phyloP scores from a whole-genome alignment of 23 tunicate genomes.

The Phallusia fumigata region DNA sequence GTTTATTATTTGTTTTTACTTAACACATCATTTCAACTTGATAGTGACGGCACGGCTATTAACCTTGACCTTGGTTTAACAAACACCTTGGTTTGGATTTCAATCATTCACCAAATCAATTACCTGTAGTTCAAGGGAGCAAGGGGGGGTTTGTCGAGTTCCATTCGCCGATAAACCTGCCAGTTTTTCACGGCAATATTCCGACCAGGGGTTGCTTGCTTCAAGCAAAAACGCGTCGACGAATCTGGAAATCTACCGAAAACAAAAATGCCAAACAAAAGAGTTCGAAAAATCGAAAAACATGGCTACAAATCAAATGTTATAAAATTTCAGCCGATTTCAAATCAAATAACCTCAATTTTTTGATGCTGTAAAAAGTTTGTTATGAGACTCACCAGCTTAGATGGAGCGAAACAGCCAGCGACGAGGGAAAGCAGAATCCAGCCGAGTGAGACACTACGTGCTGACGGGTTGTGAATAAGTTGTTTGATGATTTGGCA shows the following conservation, averaged over 20 bases:
- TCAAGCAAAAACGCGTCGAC: constrained; percentile 30
- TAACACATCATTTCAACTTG: no score
- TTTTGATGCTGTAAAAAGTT: no score
- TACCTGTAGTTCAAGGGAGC: constrained; percentile 86
- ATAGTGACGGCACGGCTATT: no score
- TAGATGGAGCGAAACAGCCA: constrained; percentile 74
- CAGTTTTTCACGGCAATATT: constrained; percentile 54
- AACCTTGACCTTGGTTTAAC: no score
- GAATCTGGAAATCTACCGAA: constrained; percentile 29
- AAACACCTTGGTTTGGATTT: no score
- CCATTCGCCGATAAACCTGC: constrained; percentile 43
- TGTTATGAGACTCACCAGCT: constrained; percentile 29
- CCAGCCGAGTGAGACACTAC: constrained; percentile 85
- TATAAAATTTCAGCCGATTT: no score
- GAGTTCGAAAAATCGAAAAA: no score
- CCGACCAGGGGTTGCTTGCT: constrained; percentile 34
- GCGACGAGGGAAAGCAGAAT: constrained; percentile 63
- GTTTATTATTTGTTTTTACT: no score
- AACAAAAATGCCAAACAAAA: background rate
- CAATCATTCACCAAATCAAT: no score
- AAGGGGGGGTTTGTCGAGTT: constrained; percentile 77
- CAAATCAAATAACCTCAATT: no score
- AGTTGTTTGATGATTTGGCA: constrained; percentile 83
- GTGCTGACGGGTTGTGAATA: constrained; percentile 50
- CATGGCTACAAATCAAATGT: no score